A percentile compares a stretch with the other conserved stretches of the same genome.
Conservation (phyloP, 2,888 invertebrate species). For the Plutella xylostella region DNA sequence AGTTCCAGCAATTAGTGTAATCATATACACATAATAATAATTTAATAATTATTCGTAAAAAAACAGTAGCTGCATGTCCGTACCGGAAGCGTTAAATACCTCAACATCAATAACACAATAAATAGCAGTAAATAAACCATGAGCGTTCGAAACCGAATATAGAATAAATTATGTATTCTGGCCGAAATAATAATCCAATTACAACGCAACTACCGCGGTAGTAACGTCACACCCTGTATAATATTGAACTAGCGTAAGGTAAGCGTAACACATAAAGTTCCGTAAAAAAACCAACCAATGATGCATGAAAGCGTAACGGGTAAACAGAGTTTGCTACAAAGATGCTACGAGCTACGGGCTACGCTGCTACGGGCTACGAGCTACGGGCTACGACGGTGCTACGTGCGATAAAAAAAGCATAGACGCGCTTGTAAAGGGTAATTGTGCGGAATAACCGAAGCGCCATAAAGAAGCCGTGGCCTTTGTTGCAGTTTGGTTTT, state of each 20-base stretch:
- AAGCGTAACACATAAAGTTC: neutral
- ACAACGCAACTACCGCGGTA: neutral
- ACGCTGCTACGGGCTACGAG: slow-evolving; percentile 18
- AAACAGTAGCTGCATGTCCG: no score
- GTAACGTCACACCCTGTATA: neutral
- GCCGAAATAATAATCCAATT: no score
- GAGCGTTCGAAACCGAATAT: no score
- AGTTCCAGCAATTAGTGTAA: no score
- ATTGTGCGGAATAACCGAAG: slow-evolving; percentile 17
- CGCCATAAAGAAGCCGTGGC: no score
- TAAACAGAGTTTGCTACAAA: slow-evolving; percentile 1
- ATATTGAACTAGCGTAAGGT: neutral
- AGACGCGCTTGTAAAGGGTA: slow-evolving; percentile 23
- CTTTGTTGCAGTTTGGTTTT: no score
- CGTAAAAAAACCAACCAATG: neutral
- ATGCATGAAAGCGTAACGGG: neutral
- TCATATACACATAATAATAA: no score
- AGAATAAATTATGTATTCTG: neutral
- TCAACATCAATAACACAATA: no score
- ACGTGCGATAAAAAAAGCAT: slow-evolving; percentile 15
- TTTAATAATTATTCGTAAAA: no score
- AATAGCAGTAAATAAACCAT: no score
- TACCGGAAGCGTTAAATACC: no score
- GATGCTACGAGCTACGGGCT: slow-evolving; percentile 3
- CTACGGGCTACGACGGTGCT: slow-evolving; percentile 19